Base-by-base conservation (phyloP, 2,888 invertebrate species). In the Nipponacmea schrenckii region DNA sequence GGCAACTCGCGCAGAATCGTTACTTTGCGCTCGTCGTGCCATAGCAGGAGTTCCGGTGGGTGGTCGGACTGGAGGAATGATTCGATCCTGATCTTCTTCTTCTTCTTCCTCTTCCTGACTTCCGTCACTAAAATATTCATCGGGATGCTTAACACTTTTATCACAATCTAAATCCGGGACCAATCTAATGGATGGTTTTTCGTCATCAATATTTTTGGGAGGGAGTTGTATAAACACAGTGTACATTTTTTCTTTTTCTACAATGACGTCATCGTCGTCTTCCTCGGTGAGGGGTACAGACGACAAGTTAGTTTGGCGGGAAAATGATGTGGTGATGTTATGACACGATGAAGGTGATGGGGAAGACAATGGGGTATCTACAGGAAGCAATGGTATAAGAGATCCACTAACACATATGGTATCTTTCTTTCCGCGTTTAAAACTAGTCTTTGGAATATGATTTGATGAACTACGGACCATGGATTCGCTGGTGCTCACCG, bases 191-290 rank as follows among this genome's bases (percentile, higher is more conserved):
- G 83, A 80, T 2, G 85, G 84, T 66, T 76, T 79, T 24, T 68
- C 67, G 15, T 72, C 74, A 0, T 70, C 70, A 24, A 77, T 77
- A 17, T 70, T 71, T 24, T 67, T 72, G 27, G 71, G 72, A n/a
- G 86, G 86, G 81, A 97, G 91, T 83, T 94, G 92, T 84, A 97
- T 97, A 77, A 97, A 91, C 85, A 97, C 97, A 73, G 97, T 97
- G 91, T 97, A 97, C 63, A 96, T 95, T 85, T 67, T 71, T n/a
- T 73, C 72, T 17, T 67, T 67, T 46, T 66, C 68, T 70, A 77
- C 69, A 24, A 69, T 64, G 68, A 71, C n/a, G 67, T 64, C 68
- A 66, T 78, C 77, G 65, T 77, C 65, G 56, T 56, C 56, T 71
- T 80, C 78, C 56, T 80, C 70, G 26, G 74, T 68, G 48, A 74